These are phyloP conservation scores for Diachasma alloeum DNA, from an alignment of 1,140 invertebrate species.

Conservation along the genomic window DNA sequence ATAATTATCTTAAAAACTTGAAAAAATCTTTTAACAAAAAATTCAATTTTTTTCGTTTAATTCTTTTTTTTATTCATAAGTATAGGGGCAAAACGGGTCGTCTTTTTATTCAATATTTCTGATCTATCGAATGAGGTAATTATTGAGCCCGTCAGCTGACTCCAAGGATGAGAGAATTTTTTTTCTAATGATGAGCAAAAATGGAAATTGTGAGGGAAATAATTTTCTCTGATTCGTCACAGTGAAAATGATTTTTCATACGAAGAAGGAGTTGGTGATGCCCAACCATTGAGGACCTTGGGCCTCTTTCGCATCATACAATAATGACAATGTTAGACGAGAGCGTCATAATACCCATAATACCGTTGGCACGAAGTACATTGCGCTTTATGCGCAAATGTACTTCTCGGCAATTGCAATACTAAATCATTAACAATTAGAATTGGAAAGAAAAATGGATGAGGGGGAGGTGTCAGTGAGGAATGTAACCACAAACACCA, in stretches of 20 bases:
- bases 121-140: too few relatives aligned
- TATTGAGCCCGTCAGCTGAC: too few relatives aligned
- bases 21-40: too few relatives aligned
- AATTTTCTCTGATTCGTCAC: conserved; percentile 1
- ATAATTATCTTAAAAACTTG: too few relatives aligned
- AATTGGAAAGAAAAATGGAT: neutral
- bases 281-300: conserved; percentile 22
- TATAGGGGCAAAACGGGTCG: too few relatives aligned
- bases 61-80: too few relatives aligned
- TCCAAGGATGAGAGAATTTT: too few relatives aligned
- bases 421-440: conserved; percentile 3
- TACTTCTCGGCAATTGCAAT: neutral
- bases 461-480: neutral
- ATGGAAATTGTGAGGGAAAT: neutral
- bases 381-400: neutral
- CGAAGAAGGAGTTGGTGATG: conserved; percentile 1
- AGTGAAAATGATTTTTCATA: neutral
- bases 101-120: too few relatives aligned
- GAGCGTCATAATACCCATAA: conserved; percentile 24
- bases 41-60: too few relatives aligned
- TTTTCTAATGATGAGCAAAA: too few relatives aligned
- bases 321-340: conserved; percentile 29
- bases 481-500: neutral
- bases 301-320: conserved; percentile 5
- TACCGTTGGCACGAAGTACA: conserved; percentile 28